Evolutionary conservation across 2,888 invertebrate species (phyloP).

Genomic region (Trisateles emortualis): DNA sequence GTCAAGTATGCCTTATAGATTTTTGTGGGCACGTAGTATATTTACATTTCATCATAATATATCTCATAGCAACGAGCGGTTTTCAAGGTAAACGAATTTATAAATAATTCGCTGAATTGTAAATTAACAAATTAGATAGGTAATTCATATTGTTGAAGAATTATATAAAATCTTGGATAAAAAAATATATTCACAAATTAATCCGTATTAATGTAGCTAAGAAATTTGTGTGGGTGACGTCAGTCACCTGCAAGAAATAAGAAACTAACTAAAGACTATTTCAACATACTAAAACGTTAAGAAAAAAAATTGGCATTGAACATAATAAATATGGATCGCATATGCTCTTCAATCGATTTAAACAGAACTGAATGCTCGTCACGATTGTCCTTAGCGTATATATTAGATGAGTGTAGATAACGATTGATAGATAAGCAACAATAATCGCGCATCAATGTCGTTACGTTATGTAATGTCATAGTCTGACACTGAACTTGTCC

Average conservation of each 20-base stretch:
- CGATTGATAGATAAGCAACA: slow-evolving; percentile 55
- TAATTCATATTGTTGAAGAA: slow-evolving; percentile 61
- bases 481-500: slow-evolving; percentile 58
- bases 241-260: background rate
- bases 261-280: background rate
- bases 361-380: slow-evolving; percentile 32
- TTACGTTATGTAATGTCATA: slow-evolving; percentile 48
- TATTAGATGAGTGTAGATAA: slow-evolving; percentile 54
- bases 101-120: slow-evolving; percentile 69
- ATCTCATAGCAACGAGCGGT: slow-evolving; percentile 73
- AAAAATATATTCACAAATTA: slow-evolving; percentile 29
- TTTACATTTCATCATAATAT: slow-evolving; percentile 69
- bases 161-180: slow-evolving; percentile 41
- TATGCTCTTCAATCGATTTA: slow-evolving; percentile 26
- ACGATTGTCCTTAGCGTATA: slow-evolving; percentile 47
- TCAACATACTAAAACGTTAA: background rate
- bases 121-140: slow-evolving; percentile 68
- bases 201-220: slow-evolving; percentile 11
- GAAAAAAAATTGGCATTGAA: background rate
- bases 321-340: background rate
- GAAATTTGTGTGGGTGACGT: slow-evolving; percentile 1
- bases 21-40: slow-evolving; percentile 51
- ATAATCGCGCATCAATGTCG: slow-evolving; percentile 58
- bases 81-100: slow-evolving; percentile 76
- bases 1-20: slow-evolving; percentile 29